Evolutionary conservation across 2,797 vertebrate species (phyloP).

Genomic region (Bovichtus diacanthus): DNA sequence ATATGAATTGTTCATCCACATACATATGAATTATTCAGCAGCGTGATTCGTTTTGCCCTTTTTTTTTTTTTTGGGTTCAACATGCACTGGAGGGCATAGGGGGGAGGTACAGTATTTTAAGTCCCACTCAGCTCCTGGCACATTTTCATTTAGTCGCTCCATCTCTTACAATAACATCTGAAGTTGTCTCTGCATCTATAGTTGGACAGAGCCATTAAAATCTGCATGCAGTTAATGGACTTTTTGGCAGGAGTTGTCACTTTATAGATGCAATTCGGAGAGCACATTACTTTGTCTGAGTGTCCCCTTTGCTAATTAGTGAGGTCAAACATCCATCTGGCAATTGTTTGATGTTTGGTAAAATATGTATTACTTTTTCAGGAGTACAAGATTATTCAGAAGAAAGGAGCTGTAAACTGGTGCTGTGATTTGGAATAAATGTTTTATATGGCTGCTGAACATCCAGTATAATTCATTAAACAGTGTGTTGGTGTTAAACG

Average conservation of each 20-base stretch:
- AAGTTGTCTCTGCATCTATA: conserved; percentile 67
- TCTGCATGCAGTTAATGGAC: conserved; percentile 77
- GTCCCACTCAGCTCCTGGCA: conserved; percentile 58
- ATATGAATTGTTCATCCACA: conserved; percentile 76
- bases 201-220: conserved; percentile 58
- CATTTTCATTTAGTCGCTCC: conserved; percentile 41
- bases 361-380: conserved; percentile 54
- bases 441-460: conserved; percentile 6
- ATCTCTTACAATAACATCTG: conserved; percentile 55
- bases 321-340: conserved; percentile 65
- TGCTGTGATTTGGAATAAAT: conserved; percentile 11
- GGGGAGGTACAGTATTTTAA: conserved; percentile 31
- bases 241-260: conserved; percentile 78
- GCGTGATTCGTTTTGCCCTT: conserved; percentile 50
- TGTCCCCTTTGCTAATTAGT: conserved; percentile 63
- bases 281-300: conserved; percentile 56
- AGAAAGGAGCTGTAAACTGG: conserved; percentile 6
- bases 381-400: conserved; percentile 23
- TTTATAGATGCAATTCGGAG: conserved; percentile 58
- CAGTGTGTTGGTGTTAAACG: neutral
- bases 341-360: conserved; percentile 52
- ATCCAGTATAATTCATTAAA: neutral
- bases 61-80: conserved; percentile 60
- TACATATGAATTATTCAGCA: conserved; percentile 76
- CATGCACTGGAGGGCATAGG: conserved; percentile 39